phyloP scores from a whole-genome alignment of 2,113 vertebrate species.

The Coptodon bakossiorum region DNA sequence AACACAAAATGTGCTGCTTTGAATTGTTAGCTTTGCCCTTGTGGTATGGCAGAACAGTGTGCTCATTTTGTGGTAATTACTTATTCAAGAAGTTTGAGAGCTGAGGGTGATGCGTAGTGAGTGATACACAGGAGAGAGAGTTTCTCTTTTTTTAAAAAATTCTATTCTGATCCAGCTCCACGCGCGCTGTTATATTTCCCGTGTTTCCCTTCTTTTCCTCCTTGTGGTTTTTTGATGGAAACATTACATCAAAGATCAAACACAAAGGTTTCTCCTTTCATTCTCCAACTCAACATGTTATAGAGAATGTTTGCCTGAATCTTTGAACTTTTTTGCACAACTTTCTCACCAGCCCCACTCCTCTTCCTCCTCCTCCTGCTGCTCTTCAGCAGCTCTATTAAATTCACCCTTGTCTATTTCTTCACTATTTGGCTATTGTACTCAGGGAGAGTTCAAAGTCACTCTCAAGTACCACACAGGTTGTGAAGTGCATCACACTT shows the following conservation, averaged over 20 bases:
- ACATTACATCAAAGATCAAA: constrained; percentile 40
- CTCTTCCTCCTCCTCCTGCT: neutral
- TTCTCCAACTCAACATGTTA: constrained; percentile 4
- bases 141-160: no score
- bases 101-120: neutral
- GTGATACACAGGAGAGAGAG: neutral
- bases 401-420: neutral
- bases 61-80: neutral
- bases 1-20: neutral
- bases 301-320: constrained; percentile 9
- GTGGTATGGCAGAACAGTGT: neutral
- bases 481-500: constrained; percentile 41
- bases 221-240: constrained; percentile 15
- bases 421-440: constrained; percentile 27
- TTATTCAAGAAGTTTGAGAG: constrained; percentile 9
- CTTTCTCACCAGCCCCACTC: neutral
- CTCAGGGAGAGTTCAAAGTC: constrained; percentile 55
- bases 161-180: neutral
- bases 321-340: neutral
- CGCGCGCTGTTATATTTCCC: neutral
- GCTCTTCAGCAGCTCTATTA: neutral
- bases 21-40: neutral
- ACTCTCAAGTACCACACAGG: constrained; percentile 16
- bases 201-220: neutral
- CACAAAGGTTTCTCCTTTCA: constrained; percentile 7